Base-by-base conservation (phyloP, 2,113 vertebrate genomes). In the Zapus hudsonius region DNA sequence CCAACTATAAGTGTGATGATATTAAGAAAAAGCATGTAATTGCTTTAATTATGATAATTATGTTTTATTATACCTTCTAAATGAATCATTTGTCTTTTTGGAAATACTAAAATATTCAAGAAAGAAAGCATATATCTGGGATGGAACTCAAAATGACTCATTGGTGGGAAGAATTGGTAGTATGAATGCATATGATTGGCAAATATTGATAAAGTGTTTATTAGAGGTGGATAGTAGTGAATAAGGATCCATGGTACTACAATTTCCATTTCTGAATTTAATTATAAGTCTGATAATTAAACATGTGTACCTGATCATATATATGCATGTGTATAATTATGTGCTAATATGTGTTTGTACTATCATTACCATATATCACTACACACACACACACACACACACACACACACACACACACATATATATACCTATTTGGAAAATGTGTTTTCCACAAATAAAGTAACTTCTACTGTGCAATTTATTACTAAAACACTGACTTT, bases 401-500 rank as follows among this genome's bases (percentile, higher is more conserved):
- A 0, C 42, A 55, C 38, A n/a, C 44, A 7, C 31, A 7, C 63
- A 9, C 17, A 4, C 22, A 31, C 59, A 31, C 17, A 3, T 16
- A 4, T 81, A 7, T 55, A 0, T 52, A 55, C 38, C 12, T 47
- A 10, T 57, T 55, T 36, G 80, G n/a, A 66, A 89, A 31, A 36
- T 74, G 20, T 81, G 38, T 81, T 92, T 76, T 81, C 78, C 27
- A 57, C 33, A 38, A 11, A 67, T 44, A 64, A 83, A 87, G 22
- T 25, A 75, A 59, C 15, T 72, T 80, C 61, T 12, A 40, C 44
- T 29, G n/a, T 13, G 42, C 4, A 87, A 95, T 63, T 94, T 79
- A 81, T 42, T 61, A 83, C 72, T 82, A 29, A 91, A 89, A 57
- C 2, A n/a, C 52, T 61, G 42, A 63, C 15, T 81, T 91, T 87